A percentile compares a stretch with the other conserved stretches of the same genome.
Conservation (phyloP, 2,888 invertebrate genomes). For the Prenolepis imparis region DNA sequence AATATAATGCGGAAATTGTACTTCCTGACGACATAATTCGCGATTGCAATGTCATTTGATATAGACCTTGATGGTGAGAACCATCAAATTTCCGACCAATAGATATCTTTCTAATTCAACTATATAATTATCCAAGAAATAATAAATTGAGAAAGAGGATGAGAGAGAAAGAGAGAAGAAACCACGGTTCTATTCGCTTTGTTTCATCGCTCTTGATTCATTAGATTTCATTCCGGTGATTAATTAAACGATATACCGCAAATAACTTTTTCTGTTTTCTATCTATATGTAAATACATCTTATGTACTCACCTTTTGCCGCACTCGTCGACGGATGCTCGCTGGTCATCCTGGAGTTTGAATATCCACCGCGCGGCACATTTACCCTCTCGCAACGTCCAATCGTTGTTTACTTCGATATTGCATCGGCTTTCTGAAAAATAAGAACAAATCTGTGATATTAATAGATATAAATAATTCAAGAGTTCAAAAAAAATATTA, state of each 20-base stretch:
- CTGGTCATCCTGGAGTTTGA: slow-evolving; percentile 80
- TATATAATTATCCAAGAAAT: background rate
- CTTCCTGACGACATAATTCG: background rate
- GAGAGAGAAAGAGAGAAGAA: background rate
- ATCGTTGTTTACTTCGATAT: slow-evolving; percentile 60
- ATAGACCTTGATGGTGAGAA: background rate
- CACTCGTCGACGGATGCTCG: slow-evolving; percentile 78
- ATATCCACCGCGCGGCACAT: slow-evolving; percentile 79
- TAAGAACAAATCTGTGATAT: slow-evolving; percentile 6
- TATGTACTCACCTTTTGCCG: slow-evolving; percentile 70
- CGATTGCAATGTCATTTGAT: background rate
- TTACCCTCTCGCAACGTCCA: slow-evolving; percentile 70
- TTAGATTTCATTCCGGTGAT: background rate
- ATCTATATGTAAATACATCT: background rate
- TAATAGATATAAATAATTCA: background rate
- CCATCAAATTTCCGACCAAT: background rate
- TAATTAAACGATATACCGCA: background rate
- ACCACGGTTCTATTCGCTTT: background rate
- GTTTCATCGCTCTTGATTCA: background rate
- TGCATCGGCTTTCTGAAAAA: slow-evolving; percentile 76
- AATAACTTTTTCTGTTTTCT: background rate
- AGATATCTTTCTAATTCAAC: background rate
- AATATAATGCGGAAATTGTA: background rate
- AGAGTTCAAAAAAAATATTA: background rate
- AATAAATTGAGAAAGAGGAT: background rate